Base-by-base conservation (phyloP, 53 echinoderm and acorn worm species). In the Echinometra lucunter region DNA sequence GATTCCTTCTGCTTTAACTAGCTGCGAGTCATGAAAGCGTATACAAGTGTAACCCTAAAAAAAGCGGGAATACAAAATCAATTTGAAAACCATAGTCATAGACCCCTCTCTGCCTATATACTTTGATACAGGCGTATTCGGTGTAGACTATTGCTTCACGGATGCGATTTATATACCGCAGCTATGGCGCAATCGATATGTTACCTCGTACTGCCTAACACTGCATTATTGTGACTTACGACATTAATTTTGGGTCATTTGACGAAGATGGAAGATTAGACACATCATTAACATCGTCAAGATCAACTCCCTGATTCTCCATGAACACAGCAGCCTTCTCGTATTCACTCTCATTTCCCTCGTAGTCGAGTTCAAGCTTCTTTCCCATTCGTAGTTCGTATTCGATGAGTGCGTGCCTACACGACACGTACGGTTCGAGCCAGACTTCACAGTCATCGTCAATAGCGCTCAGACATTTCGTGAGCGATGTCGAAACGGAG, bases 141-240 rank as follows among this genome's bases (percentile, higher is more conserved):
- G n/a, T n/a, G n/a, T n/a, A n/a, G n/a, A n/a, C n/a, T n/a, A n/a
- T n/a, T n/a, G n/a, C n/a, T n/a, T n/a, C n/a, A n/a, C n/a, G n/a
- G n/a, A n/a, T n/a, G n/a, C n/a, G n/a, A n/a, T n/a, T n/a, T n/a
- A n/a, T n/a, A n/a, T n/a, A n/a, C n/a, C n/a, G n/a, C n/a, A n/a
- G n/a, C n/a, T n/a, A n/a, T n/a, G n/a, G n/a, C n/a, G n/a, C n/a
- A n/a, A n/a, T n/a, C n/a, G n/a, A n/a, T n/a, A n/a, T n/a, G n/a
- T n/a, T n/a, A n/a, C n/a, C n/a, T n/a, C n/a, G n/a, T n/a, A n/a
- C n/a, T n/a, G n/a, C n/a, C n/a, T n/a, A n/a, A n/a, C n/a, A n/a
- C n/a, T n/a, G n/a, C n/a, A n/a, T n/a, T n/a, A n/a, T n/a, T 2
- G 53, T 53, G 74, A 90, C 90, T 90, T 60, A 90, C 90, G 90